Base-by-base conservation (phyloP, 2,888 invertebrate species). In the Drosophila paramelanica region DNA sequence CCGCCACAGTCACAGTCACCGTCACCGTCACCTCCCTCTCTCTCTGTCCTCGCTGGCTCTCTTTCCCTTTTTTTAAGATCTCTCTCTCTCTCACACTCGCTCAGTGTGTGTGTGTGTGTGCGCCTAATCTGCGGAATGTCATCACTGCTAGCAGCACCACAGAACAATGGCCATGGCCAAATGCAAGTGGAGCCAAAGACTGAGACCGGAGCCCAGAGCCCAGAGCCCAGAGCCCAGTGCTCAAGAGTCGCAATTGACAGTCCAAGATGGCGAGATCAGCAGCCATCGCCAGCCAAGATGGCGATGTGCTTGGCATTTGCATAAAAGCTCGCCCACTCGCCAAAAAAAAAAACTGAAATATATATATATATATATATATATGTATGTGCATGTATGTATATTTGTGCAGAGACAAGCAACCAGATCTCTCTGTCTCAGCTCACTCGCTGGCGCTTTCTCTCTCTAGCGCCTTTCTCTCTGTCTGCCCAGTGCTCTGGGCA, bases 91-190 rank as follows among this genome's bases (percentile, higher is more conserved):
- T 36, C 23, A 25, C 38, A 1, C 27, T 6, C 27, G 27, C 27
- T 27, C 7, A 25, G 25, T 31, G 0, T 41, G 42, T 38, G 43
- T 53, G 60, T 65, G 57, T 25, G 43, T 53, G 60, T 62, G 57
- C 20, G 78, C 62, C 73, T 89, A 89, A 87, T 87, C 87, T 89
- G 57, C 59, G 88, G 89, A 89, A 87, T 87, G 80, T 81, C 79
- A 87, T 87, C 87, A 79, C 73, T 60, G 69, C 64, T 78, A 73
- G 66, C 75, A 82, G 75, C 67, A 67, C 31, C 67, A 64, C 84
- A 87, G 74, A 86, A 86, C 88, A 85, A 86, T 82, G 81, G 81
- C 71, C 73, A 71, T 67, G 73, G 52, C 68, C 67, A 66, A 71
- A 67, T 73, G 74, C 62, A 71, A 78, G 74, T 67, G 67, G 61